A percentile compares a stretch with the other conserved stretches of the same genome.
Conservation (phyloP, 2,797 vertebrate species). For the Acipenser transmontanus region DNA sequence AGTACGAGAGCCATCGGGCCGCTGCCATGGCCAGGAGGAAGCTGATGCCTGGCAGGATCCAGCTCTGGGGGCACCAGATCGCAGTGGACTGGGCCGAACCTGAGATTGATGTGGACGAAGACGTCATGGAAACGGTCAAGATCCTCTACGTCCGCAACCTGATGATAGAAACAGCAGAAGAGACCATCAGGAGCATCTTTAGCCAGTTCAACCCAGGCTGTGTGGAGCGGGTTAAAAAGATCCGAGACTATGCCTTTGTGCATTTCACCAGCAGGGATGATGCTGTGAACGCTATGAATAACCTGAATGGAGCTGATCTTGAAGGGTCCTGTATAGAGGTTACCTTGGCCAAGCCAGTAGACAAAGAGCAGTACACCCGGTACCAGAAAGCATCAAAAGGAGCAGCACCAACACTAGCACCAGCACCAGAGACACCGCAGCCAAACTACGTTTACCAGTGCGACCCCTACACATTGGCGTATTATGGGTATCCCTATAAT, state of each 20-base stretch:
- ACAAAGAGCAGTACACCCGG: constrained; percentile 96
- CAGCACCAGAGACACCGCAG: constrained; percentile 54
- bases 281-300: constrained; percentile 89
- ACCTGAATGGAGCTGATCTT: constrained; percentile 87
- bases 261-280: constrained; percentile 93
- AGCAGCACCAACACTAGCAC: constrained; percentile 39
- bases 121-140: constrained; percentile 98
- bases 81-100: constrained; percentile 98
- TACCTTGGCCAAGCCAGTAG: constrained; percentile 94
- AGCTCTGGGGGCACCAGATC: constrained; percentile 97
- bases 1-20: constrained; percentile 94
- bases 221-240: constrained; percentile 96
- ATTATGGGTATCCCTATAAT: constrained; percentile 94
- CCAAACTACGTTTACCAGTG: constrained; percentile 93
- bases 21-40: constrained; percentile 97
- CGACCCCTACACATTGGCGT: constrained; percentile 89
- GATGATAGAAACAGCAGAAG: constrained; percentile 97
- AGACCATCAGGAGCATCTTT: constrained; percentile 82
- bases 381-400: constrained; percentile 96
- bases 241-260: constrained; percentile 94
- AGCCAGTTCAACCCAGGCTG: constrained; percentile 93
- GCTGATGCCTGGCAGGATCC: constrained; percentile 94
- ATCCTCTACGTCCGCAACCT: constrained; percentile 97
- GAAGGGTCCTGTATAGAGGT: constrained; percentile 96
- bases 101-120: constrained; percentile 96